phyloP scores from a whole-genome alignment of 2,113 vertebrate species.

The Capreolus pygargus region DNA sequence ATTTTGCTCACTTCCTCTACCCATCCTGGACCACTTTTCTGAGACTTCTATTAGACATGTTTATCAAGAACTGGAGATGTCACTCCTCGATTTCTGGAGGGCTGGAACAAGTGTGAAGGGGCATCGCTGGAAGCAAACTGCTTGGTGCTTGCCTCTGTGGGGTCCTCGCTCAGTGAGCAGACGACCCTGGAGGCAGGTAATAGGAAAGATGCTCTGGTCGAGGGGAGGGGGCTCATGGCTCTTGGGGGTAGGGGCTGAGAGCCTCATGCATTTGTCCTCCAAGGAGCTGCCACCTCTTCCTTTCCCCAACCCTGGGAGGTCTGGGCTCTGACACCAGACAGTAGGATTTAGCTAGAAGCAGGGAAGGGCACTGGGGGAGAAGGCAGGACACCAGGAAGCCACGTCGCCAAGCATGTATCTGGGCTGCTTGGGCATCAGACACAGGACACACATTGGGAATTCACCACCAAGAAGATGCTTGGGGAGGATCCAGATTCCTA shows the following conservation, averaged over 20 bases:
- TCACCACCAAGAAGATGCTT: too few relatives aligned
- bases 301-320: too few relatives aligned
- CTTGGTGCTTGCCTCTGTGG: not conserved
- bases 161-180: not conserved
- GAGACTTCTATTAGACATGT: not conserved
- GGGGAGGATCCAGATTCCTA: not conserved
- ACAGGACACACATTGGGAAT: not conserved
- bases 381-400: not conserved
- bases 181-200: not conserved
- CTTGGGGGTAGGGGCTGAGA: fast-evolving
- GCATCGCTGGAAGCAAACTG: fast-evolving
- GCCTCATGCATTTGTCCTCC: not conserved
- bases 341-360: not conserved
- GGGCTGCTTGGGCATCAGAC: not conserved
- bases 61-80: not conserved
- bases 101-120: not conserved
- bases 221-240: not conserved
- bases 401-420: fast-evolving
- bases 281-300: not conserved
- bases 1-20: not conserved
- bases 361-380: not conserved
- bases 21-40: not conserved
- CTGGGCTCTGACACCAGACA: not conserved
- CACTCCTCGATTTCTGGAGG: not conserved
- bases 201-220: not conserved